Base-by-base conservation (phyloP, 2,888 invertebrate species). In the Agrypnus murinus region DNA sequence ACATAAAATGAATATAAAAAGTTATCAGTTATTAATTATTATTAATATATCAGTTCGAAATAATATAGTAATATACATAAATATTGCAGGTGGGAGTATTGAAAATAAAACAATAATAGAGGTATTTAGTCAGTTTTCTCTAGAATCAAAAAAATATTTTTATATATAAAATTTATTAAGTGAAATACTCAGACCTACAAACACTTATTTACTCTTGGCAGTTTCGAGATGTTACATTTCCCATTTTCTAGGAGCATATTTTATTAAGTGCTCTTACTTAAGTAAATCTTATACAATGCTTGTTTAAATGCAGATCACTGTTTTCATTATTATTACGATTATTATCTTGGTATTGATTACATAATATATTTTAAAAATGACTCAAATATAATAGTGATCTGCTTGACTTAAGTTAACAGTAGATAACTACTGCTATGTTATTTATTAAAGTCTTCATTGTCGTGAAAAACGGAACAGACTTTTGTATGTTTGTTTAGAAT, bases 21-120 rank as follows among this genome's bases (percentile, higher is more conserved):
- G 60, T 60, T 70, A 48, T 62, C 55, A 62, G 40, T 65, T n/a
- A n/a, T n/a, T n/a, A n/a, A n/a, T n/a, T n/a, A n/a, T 62, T 53
- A 45, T 62, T 53, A 32, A 12, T 60, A 65, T 43, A 66, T 66
- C 60, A 71, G 71, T 71, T 66, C 46, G 62, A 25, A 25, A 25
- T 62, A 32, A 17, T 57, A 46, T 58, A 58, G 58, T 65, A 65
- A 48, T 64, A 64, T 50, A 64, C 55, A 55, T 17, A 55, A 15
- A 17, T 17, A 55, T 36, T 15, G 12, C 40, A 40, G 40, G 40
- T 40, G 40, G 10, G 40, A 40, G 40, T 40, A 40, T 10, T n/a
- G n/a, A 40, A 4, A 10, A 2, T 7, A 12, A 40, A 40, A 25
- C 25, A 25, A 25, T 25, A 5, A 25, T 3, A 25, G 5, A 3